These are phyloP conservation scores for Nebria ingens DNA, from an alignment of 1,140 invertebrate genomes.

Conservation along the genomic window DNA sequence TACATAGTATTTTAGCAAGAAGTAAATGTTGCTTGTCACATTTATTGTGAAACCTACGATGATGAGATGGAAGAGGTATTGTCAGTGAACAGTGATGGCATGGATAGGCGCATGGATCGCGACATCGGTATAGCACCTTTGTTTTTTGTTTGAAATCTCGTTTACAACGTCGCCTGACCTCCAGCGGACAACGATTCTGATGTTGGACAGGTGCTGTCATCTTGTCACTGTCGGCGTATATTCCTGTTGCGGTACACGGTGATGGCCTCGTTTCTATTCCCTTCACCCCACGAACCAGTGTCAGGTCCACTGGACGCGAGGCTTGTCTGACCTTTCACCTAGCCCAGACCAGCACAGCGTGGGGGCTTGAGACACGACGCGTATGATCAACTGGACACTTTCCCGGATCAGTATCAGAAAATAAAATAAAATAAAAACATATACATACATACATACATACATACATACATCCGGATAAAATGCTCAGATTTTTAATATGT, in stretches of 20 bases:
- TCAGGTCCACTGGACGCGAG: no score
- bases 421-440: no score
- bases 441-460: no score
- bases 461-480: no score
- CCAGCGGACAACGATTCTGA: not conserved
- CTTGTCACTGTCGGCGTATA: conserved; percentile 5
- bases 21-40: no score
- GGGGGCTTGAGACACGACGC: no score
- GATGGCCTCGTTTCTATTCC: not conserved
- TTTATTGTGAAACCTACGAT: no score
- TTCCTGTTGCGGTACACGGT: not conserved
- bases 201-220: conserved; percentile 6
- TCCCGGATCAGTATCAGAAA: no score
- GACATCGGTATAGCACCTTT: not conserved
- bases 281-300: not conserved
- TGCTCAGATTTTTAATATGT: no score
- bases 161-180: not conserved
- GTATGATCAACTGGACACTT: no score
- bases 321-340: conserved; percentile 4
- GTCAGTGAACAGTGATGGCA: not conserved
- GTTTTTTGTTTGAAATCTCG: conserved; percentile 2
- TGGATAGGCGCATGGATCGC: not conserved
- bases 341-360: not conserved
- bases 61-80: no score
- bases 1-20: no score